Evolutionary conservation across 1,140 invertebrate genomes (phyloP), one percentile per base, ranked within the genome.

Genomic region (Microplitis mediator): DNA sequence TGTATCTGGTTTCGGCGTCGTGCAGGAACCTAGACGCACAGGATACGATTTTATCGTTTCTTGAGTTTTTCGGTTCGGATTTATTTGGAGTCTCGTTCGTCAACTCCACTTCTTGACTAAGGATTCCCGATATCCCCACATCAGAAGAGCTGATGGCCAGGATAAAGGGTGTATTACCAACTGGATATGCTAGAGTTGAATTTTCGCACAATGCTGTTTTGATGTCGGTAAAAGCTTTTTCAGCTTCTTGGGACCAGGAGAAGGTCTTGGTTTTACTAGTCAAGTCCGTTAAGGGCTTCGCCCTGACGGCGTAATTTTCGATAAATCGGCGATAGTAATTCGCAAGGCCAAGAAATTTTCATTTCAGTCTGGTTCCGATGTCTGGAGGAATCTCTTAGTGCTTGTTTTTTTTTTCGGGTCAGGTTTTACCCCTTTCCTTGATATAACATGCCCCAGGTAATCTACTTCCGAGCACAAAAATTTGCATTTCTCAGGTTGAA

Each of bases 371-470:
- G 14, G 9, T 23, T 58, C 5, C 9, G 16, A 2, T 23, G 56
- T 4, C 9, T 23, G 0, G 56, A 16, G 4, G 23, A 8, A 0
- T 23, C 16, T 23, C 23, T 2, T 4, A 58, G 16, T 9, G 56
- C 56, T 4, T 23, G 3, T 6, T 32, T 8, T 4, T 23, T 31
- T 58, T 58, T 58, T 58, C 4, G 56, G 56, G 23, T 58, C 56
- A 0, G 56, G 56, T 34, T 58, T 58, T 9, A 58, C 56, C 3
- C 56, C 56, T 2, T 58, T 16, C 5, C 56, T n/a, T 4, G 14
- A 23, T 2, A 58, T 58, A 0, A 58, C 9, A 31, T 58, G 56
- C 1, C 16, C 88, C 9, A 89, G 76, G 56, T 84, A 86, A 36
- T 71, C 11, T 1, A 80, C 69, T 66, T 76, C 72, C 3, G 68